These are phyloP conservation scores for Archocentrus centrarchus DNA, from an alignment of 2,113 vertebrate species.

Conservation along the genomic window DNA sequence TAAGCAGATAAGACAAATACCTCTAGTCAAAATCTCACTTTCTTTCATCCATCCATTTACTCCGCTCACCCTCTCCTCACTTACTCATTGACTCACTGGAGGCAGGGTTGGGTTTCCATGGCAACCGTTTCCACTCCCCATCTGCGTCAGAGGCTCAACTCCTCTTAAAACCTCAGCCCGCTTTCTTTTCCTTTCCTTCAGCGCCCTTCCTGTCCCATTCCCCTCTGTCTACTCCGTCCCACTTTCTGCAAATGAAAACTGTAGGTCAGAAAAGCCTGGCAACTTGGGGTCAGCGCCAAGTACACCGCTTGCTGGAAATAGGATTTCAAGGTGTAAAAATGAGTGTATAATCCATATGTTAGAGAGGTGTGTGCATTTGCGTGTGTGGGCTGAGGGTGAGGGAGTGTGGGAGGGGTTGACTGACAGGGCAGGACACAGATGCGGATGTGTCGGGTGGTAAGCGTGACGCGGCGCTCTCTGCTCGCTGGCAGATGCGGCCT, in stretches of 20 bases:
- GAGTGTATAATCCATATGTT: not conserved
- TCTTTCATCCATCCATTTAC: conserved; percentile 42
- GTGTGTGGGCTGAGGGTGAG: conserved; percentile 12
- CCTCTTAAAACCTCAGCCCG: conserved; percentile 64
- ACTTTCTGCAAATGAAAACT: not conserved
- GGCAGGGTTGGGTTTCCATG: conserved; percentile 76
- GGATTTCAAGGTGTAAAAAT: not conserved
- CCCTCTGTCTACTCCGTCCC: not conserved
- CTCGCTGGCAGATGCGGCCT: conserved; percentile 43
- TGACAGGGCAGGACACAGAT: conserved; percentile 68
- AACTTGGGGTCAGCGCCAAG: not conserved
- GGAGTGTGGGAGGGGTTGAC: conserved; percentile 23
- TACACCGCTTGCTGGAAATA: not conserved
- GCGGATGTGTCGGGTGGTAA: conserved; percentile 34
- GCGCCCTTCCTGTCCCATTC: not conserved
- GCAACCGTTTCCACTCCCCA: conserved; percentile 74
- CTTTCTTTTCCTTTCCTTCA: conserved; percentile 16
- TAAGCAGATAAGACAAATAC: conserved; percentile 32
- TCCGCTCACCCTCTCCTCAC: conserved; percentile 31
- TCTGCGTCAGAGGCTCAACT: conserved; percentile 67
- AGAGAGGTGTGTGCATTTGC: not conserved
- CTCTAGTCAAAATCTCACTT: conserved; percentile 38
- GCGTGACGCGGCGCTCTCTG: conserved; percentile 23
- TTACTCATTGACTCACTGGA: conserved; percentile 69
- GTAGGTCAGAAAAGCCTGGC: not conserved